These are phyloP conservation scores for Anoplophora glabripennis DNA, from an alignment of 1,140 invertebrate species.

Conservation along the genomic window DNA sequence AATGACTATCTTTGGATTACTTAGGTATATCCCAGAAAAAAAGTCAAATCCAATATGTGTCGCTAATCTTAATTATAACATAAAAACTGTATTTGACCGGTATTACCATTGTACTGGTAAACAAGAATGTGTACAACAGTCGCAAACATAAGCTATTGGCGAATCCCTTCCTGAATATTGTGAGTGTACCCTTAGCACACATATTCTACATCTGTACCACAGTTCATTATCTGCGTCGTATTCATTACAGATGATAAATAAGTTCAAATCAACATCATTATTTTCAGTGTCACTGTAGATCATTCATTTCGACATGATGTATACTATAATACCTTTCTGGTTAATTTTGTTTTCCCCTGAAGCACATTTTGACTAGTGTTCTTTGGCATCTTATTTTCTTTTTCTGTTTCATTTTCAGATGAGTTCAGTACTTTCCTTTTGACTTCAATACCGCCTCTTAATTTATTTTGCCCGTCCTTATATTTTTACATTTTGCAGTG, in stretches of 20 bases:
- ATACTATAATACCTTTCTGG: background rate
- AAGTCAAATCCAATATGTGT: too few relatives aligned
- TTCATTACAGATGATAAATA: conserved; percentile 6
- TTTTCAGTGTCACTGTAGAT: conserved; percentile 1
- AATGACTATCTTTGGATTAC: too few relatives aligned
- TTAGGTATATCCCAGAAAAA: too few relatives aligned
- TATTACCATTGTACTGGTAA: conserved; percentile 1
- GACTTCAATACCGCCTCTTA: background rate
- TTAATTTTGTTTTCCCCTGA: background rate
- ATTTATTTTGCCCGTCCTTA: conserved; percentile 1
- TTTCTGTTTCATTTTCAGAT: conserved; percentile 1
- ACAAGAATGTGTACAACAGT: conserved; percentile 48
- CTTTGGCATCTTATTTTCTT: background rate
- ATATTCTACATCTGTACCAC: conserved; percentile 20
- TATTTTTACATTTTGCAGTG: background rate
- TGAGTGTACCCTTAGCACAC: conserved; percentile 18
- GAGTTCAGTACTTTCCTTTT: conserved; percentile 5
- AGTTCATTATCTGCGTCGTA: conserved; percentile 14
- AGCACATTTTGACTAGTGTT: background rate
- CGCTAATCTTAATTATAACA: too few relatives aligned
- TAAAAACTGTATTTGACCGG: conserved; percentile 6
- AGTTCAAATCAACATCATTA: background rate
- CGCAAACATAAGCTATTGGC: conserved; percentile 4
- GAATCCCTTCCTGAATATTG: conserved; percentile 3
- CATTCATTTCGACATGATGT: conserved; percentile 3